phyloP scores from a whole-genome alignment of 2,888 invertebrate species.

The Phragmatobia fuliginosa region DNA sequence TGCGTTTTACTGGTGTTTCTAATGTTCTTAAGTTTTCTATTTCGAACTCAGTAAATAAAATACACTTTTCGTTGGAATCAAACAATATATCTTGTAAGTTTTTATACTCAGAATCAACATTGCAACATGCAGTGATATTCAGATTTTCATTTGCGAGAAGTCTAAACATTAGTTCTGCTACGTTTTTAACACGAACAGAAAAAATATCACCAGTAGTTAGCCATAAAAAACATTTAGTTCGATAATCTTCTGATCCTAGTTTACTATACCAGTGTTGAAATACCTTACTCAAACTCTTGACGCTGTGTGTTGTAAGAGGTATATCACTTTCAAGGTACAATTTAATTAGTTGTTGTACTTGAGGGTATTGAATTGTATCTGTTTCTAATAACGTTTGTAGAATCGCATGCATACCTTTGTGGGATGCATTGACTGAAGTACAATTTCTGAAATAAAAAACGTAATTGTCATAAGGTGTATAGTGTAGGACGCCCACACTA shows the following conservation, averaged over 20 bases:
- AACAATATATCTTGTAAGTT: slow-evolving; percentile 65
- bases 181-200: slow-evolving; percentile 45
- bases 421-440: slow-evolving; percentile 58
- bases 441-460: slow-evolving; percentile 68
- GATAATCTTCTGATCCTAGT: slow-evolving; percentile 62
- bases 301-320: slow-evolving; percentile 68
- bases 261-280: slow-evolving; percentile 73
- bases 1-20: slow-evolving; percentile 19
- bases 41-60: slow-evolving; percentile 76
- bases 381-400: slow-evolving; percentile 65
- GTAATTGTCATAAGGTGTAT: not conserved
- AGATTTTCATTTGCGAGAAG: slow-evolving; percentile 72
- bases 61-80: slow-evolving; percentile 65
- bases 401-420: slow-evolving; percentile 69
- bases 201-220: slow-evolving; percentile 58
- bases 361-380: slow-evolving; percentile 63
- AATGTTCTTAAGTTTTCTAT: slow-evolving; percentile 45
- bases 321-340: slow-evolving; percentile 77
- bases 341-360: slow-evolving; percentile 69
- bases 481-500: too few relatives aligned
- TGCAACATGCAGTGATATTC: slow-evolving; percentile 16
- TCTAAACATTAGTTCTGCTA: slow-evolving; percentile 64
- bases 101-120: slow-evolving; percentile 33
- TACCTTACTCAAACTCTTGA: slow-evolving; percentile 66
- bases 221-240: slow-evolving; percentile 70